Evolutionary conservation across 2,888 invertebrate genomes (phyloP).

Genomic region (Caenorhabditis wallacei): DNA sequence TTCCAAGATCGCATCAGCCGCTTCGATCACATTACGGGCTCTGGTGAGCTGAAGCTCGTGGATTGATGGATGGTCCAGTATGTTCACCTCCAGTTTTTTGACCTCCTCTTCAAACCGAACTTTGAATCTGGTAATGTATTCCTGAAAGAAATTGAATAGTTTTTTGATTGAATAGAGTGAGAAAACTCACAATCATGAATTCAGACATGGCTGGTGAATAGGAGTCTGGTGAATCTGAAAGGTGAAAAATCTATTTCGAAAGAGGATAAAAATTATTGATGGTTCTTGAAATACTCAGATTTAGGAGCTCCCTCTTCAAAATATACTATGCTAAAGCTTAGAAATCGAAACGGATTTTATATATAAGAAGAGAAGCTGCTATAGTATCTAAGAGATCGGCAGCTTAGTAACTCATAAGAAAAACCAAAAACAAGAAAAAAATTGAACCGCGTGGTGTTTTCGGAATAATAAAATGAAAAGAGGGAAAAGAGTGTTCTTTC

Average conservation of each 20-base stretch:
- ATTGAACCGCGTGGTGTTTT: neutral
- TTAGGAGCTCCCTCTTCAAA: too few species aligned
- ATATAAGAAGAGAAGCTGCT: too few species aligned
- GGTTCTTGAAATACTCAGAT: too few species aligned
- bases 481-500: slow-evolving; percentile 5
- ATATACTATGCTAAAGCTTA: too few species aligned
- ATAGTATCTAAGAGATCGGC: too few species aligned
- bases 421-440: neutral
- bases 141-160: slow-evolving; percentile 16
- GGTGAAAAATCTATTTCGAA: neutral
- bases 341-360: too few species aligned
- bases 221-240: neutral
- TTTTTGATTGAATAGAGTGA: neutral
- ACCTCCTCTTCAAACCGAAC: slow-evolving; percentile 12
- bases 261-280: too few species aligned
- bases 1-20: neutral
- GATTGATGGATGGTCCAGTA: neutral
- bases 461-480: neutral
- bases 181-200: slow-evolving; percentile 34
- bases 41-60: slow-evolving; percentile 14
- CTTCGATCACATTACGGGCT: slow-evolving; percentile 24
- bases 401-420: neutral
- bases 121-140: slow-evolving; percentile 38
- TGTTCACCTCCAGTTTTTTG: neutral
- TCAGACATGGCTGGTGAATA: neutral